A percentile compares a stretch with the other conserved stretches of the same genome.
Conservation (phyloP, 1,140 invertebrate species). For the Lordiphosa clarofinis region DNA sequence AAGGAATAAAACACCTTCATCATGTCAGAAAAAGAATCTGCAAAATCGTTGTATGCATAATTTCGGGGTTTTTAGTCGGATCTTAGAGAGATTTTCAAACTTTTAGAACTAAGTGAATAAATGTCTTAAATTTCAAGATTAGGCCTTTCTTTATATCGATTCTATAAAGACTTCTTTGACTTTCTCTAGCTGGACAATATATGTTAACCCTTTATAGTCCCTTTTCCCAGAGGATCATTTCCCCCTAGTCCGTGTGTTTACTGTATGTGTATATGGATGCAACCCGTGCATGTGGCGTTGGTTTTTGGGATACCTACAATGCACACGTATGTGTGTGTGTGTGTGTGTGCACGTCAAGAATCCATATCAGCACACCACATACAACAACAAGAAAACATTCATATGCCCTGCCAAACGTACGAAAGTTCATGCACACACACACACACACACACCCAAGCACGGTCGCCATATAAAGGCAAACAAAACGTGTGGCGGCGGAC, state of each 20-base stretch:
- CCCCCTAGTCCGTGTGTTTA: not conserved
- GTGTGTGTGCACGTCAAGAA: slow-evolving; percentile 44
- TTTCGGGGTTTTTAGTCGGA: no score
- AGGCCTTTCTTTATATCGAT: no score
- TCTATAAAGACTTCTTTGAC: no score
- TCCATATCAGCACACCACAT: slow-evolving; percentile 63
- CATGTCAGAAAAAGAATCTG: no score
- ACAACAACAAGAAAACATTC: slow-evolving; percentile 48
- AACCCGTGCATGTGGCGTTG: slow-evolving; percentile 32
- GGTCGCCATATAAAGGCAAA: slow-evolving; percentile 55
- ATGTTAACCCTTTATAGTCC: no score
- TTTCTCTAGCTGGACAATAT: no score
- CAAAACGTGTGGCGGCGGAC: slow-evolving; percentile 28
- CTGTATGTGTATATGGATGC: slow-evolving; percentile 14
- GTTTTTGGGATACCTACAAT: slow-evolving; percentile 46
- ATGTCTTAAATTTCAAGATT: no score
- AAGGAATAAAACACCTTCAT: no score
- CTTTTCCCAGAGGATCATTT: not conserved
- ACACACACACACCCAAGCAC: slow-evolving; percentile 30
- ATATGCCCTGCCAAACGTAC: slow-evolving; percentile 58
- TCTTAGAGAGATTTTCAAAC: no score
- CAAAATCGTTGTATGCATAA: no score
- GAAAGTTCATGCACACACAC: slow-evolving; percentile 50
- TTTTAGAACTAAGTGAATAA: no score
- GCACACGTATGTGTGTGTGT: slow-evolving; percentile 15